A percentile compares a stretch with the other conserved stretches of the same genome.
These are phyloP conservation scores for Proisotoma minuta DNA, from an alignment of 2,888 invertebrate genomes.

Conservation along the genomic window DNA sequence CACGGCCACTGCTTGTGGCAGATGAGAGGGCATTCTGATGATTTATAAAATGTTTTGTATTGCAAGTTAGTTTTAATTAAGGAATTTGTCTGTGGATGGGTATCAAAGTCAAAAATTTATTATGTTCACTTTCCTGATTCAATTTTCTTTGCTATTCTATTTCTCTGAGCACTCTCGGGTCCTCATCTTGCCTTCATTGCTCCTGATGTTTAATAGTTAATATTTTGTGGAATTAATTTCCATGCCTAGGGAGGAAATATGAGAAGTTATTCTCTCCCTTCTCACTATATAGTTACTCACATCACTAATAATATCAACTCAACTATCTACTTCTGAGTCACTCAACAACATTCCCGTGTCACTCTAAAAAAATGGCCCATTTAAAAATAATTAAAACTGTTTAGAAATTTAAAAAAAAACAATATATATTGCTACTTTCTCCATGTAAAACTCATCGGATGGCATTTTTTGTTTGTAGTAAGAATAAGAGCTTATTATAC, in stretches of 20 bases:
- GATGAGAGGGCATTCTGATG: too few species aligned
- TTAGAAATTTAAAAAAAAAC: too few species aligned
- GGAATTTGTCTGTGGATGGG: slow-evolving; percentile 24
- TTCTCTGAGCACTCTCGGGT: slow-evolving; percentile 21
- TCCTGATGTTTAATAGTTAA: slow-evolving; percentile 48
- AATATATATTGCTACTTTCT: slow-evolving; percentile 2
- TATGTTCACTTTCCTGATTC: slow-evolving; percentile 42
- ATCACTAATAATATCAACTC: too few species aligned
- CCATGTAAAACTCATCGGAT: too few species aligned
- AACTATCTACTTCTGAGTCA: too few species aligned
- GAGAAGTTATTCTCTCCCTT: slow-evolving; percentile 48
- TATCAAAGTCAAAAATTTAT: slow-evolving; percentile 42
- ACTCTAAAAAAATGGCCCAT: too few species aligned
- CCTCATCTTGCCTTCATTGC: slow-evolving; percentile 8
- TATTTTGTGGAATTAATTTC: slow-evolving; percentile 50
- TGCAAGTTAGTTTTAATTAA: slow-evolving; percentile 43
- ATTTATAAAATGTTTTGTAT: slow-evolving; percentile 21
- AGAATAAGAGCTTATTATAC: too few species aligned
- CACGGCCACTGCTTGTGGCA: too few species aligned
- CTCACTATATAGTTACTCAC: too few species aligned
- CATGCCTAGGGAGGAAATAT: slow-evolving; percentile 48
- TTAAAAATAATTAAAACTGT: too few species aligned
- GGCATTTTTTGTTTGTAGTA: too few species aligned
- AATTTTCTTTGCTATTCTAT: slow-evolving; percentile 42
- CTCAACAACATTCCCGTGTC: too few species aligned